A percentile compares a stretch with the other conserved stretches of the same genome.
These are phyloP conservation scores for Andricus quercusramuli DNA, from an alignment of 2,888 invertebrate species.

Conservation along the genomic window DNA sequence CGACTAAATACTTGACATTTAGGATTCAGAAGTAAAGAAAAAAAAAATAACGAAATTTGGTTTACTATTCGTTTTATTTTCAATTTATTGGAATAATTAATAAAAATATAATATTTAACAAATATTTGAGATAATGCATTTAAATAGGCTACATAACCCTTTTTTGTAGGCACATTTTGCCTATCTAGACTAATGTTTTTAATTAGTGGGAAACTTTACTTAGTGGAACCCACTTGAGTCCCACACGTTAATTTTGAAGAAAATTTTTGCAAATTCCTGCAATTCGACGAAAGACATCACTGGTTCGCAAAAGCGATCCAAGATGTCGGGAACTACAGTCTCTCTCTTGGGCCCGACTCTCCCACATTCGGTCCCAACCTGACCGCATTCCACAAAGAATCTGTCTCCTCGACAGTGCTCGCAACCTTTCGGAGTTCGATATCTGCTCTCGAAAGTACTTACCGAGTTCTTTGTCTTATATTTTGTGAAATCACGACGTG, in stretches of 20 bases:
- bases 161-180: no score
- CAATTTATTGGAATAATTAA: no score
- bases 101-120: no score
- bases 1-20: no score
- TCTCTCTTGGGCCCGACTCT: slow-evolving; percentile 54
- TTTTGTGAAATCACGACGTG: slow-evolving; percentile 28
- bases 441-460: slow-evolving; percentile 11
- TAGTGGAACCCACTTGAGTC: no score
- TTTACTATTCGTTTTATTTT: no score
- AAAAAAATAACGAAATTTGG: no score
- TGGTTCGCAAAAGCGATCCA: slow-evolving; percentile 24
- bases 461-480: slow-evolving; percentile 22
- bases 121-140: no score
- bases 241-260: not conserved
- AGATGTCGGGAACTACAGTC: slow-evolving; percentile 18
- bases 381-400: slow-evolving; percentile 71
- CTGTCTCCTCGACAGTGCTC: slow-evolving; percentile 58
- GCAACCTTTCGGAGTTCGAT: slow-evolving; percentile 35
- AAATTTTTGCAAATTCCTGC: not conserved
- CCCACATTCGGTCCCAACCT: slow-evolving; percentile 62
- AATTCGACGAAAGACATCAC: slow-evolving; percentile 12
- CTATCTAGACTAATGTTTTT: no score
- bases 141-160: no score
- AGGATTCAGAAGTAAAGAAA: no score
- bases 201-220: no score